Percentiles rank a stretch among this genome's conserved stretches.
Evolutionary conservation across 2,888 invertebrate species (phyloP).

Genomic region (Leptothorax acervorum): DNA sequence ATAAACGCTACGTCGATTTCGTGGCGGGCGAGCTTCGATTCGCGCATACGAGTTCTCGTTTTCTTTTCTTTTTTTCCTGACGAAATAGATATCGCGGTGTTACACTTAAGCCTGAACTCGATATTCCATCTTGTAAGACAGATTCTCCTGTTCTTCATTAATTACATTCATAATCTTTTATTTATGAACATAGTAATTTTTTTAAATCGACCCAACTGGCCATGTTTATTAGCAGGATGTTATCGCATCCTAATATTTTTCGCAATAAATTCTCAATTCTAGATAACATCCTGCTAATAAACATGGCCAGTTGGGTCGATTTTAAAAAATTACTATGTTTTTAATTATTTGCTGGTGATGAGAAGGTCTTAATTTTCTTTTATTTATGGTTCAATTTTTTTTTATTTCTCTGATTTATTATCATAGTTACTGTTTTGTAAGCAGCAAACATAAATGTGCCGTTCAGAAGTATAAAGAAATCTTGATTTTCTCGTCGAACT

Average conservation of each 20-base stretch:
- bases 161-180: background rate
- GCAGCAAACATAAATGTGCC: background rate
- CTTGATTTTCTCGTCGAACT: background rate
- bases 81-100: background rate
- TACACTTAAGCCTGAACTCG: background rate
- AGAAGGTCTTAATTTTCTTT: too few relatives aligned
- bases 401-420: background rate
- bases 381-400: conserved; percentile 2
- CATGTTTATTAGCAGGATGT: too few relatives aligned
- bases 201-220: background rate
- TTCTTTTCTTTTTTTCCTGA: background rate
- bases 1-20: conserved; percentile 58
- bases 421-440: background rate
- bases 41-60: background rate
- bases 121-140: background rate
- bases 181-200: background rate
- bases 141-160: background rate
- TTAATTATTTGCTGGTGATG: too few relatives aligned
- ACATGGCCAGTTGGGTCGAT: too few relatives aligned
- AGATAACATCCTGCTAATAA: too few relatives aligned
- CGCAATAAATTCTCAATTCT: too few relatives aligned
- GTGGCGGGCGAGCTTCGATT: background rate
- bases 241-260: too few relatives aligned
- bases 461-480: background rate
- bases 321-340: too few relatives aligned